Conservation (phyloP, 2,888 invertebrate species). For the Proisotoma minuta region DNA sequence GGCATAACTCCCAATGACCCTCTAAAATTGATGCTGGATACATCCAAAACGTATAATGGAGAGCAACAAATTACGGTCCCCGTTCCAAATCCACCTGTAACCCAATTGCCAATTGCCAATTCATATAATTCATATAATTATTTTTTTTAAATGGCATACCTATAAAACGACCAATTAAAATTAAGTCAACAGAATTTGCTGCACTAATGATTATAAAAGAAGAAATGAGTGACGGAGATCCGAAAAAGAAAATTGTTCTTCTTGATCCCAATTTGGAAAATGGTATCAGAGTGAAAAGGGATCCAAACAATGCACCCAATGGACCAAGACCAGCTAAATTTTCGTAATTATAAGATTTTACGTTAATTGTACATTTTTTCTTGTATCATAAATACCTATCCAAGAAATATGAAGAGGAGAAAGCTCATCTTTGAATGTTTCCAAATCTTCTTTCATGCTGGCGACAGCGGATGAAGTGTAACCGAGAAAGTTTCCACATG, state of each 20-base stretch:
- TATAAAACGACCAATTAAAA: slow-evolving; percentile 38
- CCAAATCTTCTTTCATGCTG: slow-evolving; percentile 33
- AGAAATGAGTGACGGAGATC: slow-evolving; percentile 24
- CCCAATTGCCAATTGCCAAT: background rate
- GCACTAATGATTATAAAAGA: slow-evolving; percentile 34
- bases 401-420: slow-evolving; percentile 39
- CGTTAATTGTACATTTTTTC: background rate
- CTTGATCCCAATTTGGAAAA: slow-evolving; percentile 28
- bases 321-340: slow-evolving; percentile 34
- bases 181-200: slow-evolving; percentile 20
- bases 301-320: slow-evolving; percentile 38
- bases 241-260: slow-evolving; percentile 32
- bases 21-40: slow-evolving; percentile 25
- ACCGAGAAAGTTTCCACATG: slow-evolving; percentile 40
- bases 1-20: slow-evolving; percentile 39
- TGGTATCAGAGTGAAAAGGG: slow-evolving; percentile 28
- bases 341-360: background rate
- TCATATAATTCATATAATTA: too few relatives aligned
- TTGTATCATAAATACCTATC: slow-evolving; percentile 33
- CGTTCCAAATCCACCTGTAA: slow-evolving; percentile 35
- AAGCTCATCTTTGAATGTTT: slow-evolving; percentile 19
- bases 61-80: slow-evolving; percentile 38
- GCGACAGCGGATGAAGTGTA: slow-evolving; percentile 42
- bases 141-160: slow-evolving; percentile 23
- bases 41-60: slow-evolving; percentile 38